Conservation (phyloP, 2,797 vertebrate genomes). For the Scolopax rusticola region DNA sequence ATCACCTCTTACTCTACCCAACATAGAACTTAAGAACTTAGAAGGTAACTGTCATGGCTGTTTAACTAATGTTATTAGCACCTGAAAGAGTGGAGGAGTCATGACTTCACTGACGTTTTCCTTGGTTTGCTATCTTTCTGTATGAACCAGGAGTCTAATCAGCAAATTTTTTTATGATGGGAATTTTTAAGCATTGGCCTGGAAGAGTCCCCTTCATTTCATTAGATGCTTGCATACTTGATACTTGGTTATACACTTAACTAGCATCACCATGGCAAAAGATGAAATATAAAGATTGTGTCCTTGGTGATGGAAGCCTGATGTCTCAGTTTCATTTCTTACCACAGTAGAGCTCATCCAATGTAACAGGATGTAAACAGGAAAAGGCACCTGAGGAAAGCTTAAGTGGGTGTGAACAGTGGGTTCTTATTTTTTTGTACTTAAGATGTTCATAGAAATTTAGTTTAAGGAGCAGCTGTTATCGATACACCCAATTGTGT, state of each 20-base stretch:
- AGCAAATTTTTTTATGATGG: too few species aligned
- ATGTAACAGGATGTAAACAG: not conserved
- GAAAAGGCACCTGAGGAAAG: not conserved
- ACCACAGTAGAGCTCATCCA: fast-evolving
- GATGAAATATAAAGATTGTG: not conserved
- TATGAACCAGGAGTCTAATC: not conserved
- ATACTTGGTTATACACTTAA: fast-evolving
- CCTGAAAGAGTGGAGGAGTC: not conserved
- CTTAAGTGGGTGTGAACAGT: not conserved
- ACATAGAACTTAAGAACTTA: not conserved
- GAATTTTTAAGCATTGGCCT: not conserved
- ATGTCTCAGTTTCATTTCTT: not conserved
- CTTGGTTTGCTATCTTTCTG: not conserved
- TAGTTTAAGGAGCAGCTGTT: not conserved
- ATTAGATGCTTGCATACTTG: fast-evolving
- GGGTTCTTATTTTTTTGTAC: not conserved
- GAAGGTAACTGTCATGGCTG: not conserved
- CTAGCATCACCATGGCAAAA: not conserved
- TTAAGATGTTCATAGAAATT: not conserved
- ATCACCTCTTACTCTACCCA: not conserved
- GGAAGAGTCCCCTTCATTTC: not conserved
- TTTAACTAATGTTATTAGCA: not conserved
- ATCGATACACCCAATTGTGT: not conserved
- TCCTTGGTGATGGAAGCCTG: not conserved
- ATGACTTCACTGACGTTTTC: fast-evolving